Base-by-base conservation (phyloP, 2,888 invertebrate genomes). In the Lasioglossum morio region DNA sequence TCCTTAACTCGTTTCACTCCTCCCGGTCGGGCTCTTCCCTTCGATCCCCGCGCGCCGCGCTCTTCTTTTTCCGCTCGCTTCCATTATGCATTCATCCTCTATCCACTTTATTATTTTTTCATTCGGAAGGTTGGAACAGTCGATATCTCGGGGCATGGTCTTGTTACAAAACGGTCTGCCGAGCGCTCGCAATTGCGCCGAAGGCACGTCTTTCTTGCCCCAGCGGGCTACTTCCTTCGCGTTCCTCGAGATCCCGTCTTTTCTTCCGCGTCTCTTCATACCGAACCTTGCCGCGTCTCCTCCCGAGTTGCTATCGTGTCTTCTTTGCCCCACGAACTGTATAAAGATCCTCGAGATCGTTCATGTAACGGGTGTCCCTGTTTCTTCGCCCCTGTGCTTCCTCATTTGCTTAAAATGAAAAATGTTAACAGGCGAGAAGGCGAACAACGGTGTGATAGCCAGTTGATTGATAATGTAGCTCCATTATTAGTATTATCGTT, bases 81-180 rank as follows among this genome's bases (percentile, higher is more conserved):
- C 72, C 72, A 73, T 86, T 87, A 82, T 82, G 77, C 80, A 82
- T 79, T 82, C 87, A 78, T 80, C 74, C 80, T 78, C 90, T 82
- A 81, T 90, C 87, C 87, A 87, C 90, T 87, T 91, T 91, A 92
- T 92, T 91, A 91, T 90, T 91, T 89, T 92, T 92, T 92, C 91
- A 92, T 84, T 81, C 87, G 85, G 82, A 88, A 88, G 87, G 80
- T 77, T 79, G 85, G 82, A 85, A 88, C 82, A 91, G 92, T 91
- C 92, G 92, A 92, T 92, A 92, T 92, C 88, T 82, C 88, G 82
- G 83, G 86, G 88, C 90, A 85, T 81, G 88, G 85, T 91, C 91
- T 91, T 86, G 91, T 92, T 91, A 90, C 91, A 91, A 91, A 92
- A 91, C 89, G 90, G 86, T 91, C 90, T 87, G 85, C 74, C 87